Base-by-base conservation (phyloP, 2,888 invertebrate species). In the Tricholauxania praeusta region DNA sequence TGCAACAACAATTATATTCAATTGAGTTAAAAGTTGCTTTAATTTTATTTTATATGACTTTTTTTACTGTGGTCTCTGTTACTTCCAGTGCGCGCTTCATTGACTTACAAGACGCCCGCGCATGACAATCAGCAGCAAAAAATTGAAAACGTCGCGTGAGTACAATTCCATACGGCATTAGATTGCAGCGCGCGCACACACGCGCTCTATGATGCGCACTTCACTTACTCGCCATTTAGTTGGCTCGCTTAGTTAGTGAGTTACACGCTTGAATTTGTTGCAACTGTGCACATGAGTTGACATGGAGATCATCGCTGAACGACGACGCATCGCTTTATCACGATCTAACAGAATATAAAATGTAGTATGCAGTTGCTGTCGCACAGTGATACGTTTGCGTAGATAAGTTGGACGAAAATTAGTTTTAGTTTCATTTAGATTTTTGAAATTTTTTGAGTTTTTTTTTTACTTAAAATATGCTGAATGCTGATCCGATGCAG, bases 21-120 rank as follows among this genome's bases (percentile, higher is more conserved):
- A 67, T 67, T 67, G 39, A 67, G 67, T 67, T 67, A 67, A 28
- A 55, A 55, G 57, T 55, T 67, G 67, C 57, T 57, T 67, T 67
- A 67, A 67, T 67, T 67, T 49, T 10, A 15, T 47, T 48, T 55
- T 53, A 57, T 53, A 8, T 39, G 8, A 39, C 39, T 39, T 39
- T 5, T 8, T 39, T 53, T 49, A 32, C 55, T 67, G 55, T 22
- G 15, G 57, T n/a, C 39, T 55, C 12, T 12, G n/a, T 47, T 28
- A 39, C 8, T 19, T 14, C 39, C 32, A 55, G 55, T 55, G 47
- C 17, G 22, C 15, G 49, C 51, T 49, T 22, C 48, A 49, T 12
- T 51, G 14, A 15, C 64, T 51, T 28, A 39, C 39, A 39, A 39
- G 39, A 39, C 39, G 28, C 67, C 55, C 57, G 67, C 55, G 47